Evolutionary conservation across 2,113 vertebrate genomes (phyloP).

Genomic region (Camelus dromedarius): DNA sequence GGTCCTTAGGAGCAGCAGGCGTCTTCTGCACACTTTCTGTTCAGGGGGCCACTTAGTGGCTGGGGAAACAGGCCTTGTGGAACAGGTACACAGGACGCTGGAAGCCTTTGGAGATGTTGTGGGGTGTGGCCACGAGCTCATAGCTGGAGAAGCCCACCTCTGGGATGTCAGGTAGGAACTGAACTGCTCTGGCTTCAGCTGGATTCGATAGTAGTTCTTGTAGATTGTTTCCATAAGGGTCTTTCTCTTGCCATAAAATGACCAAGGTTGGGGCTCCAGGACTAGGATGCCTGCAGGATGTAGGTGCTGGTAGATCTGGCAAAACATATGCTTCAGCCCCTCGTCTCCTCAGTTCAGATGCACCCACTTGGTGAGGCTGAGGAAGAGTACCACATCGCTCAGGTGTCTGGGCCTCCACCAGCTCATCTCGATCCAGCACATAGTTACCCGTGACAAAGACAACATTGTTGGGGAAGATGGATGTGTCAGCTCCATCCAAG

Average conservation of each 20-base stretch:
- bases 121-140: conserved; percentile 90
- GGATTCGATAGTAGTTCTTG: conserved; percentile 88
- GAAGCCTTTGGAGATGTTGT: conserved; percentile 88
- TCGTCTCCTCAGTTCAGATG: conserved; percentile 93
- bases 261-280: conserved; percentile 93
- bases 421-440: conserved; percentile 90
- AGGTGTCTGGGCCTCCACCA: conserved; percentile 86
- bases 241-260: conserved; percentile 91
- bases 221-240: conserved; percentile 89
- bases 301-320: conserved; percentile 90
- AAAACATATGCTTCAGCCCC: conserved; percentile 92
- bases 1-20: conserved; percentile 67
- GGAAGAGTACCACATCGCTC: conserved; percentile 93
- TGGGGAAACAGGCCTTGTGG: conserved; percentile 88
- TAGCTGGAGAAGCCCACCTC: conserved; percentile 93
- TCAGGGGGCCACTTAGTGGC: conserved; percentile 77
- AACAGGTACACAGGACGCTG: conserved; percentile 91
- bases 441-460: conserved; percentile 95
- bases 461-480: conserved; percentile 92
- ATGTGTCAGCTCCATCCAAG: conserved; percentile 76
- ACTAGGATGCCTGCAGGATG: conserved; percentile 90
- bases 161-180: conserved; percentile 89
- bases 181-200: conserved; percentile 92
- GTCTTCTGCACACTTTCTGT: conserved; percentile 66
- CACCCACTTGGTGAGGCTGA: conserved; percentile 94